These are phyloP conservation scores for Leuciscus idus DNA, from an alignment of 2,113 vertebrate genomes.

Conservation along the genomic window DNA sequence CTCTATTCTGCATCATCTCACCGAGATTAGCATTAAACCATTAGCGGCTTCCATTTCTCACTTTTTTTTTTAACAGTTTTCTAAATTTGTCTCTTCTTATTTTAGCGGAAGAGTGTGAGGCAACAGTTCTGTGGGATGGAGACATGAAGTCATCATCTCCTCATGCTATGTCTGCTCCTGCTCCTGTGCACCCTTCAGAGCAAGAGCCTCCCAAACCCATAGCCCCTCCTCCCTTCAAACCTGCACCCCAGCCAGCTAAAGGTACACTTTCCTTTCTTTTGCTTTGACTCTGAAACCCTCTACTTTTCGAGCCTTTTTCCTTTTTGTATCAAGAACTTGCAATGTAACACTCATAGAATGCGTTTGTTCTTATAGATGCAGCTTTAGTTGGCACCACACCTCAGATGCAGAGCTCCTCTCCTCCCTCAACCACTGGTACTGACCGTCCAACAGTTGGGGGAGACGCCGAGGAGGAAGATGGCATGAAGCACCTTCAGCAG, in stretches of 20 bases:
- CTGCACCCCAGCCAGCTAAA: conserved; percentile 36
- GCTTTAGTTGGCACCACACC: conserved; percentile 52
- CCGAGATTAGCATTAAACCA: background rate
- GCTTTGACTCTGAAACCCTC: too few relatives aligned
- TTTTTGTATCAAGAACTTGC: background rate
- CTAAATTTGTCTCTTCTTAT: background rate
- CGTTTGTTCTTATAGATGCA: conserved; percentile 40
- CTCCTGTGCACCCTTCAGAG: conserved; percentile 10
- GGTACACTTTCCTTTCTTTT: conserved; percentile 34
- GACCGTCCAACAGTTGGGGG: conserved; percentile 65
- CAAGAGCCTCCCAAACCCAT: conserved; percentile 25
- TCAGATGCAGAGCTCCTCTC: conserved; percentile 56
- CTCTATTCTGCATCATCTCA: background rate
- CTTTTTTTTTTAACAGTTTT: background rate
- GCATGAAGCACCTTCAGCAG: conserved; percentile 83
- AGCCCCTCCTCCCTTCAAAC: conserved; percentile 37
- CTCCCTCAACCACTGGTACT: conserved; percentile 52
- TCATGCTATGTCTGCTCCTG: conserved; percentile 28
- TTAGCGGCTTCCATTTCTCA: background rate
- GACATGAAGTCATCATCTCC: conserved; percentile 37
- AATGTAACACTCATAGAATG: background rate
- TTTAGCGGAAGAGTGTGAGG: conserved; percentile 42
- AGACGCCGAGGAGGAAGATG: conserved; percentile 82
- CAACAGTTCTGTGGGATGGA: background rate
- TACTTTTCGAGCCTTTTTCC: background rate